A percentile compares a stretch with the other conserved stretches of the same genome.
These are phyloP conservation scores for Polyommatus iphigenia DNA, from an alignment of 2,888 invertebrate species.

Conservation along the genomic window DNA sequence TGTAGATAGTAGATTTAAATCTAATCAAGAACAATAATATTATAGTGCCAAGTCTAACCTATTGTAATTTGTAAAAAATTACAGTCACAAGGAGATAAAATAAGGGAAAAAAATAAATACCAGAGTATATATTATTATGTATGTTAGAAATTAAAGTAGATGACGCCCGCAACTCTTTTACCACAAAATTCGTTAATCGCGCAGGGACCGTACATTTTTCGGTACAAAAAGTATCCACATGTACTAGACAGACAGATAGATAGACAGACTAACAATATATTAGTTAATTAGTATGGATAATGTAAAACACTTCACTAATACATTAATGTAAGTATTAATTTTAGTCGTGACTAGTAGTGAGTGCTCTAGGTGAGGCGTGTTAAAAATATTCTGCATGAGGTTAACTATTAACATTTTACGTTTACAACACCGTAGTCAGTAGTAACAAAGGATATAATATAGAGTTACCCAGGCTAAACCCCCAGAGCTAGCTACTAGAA, in stretches of 20 bases:
- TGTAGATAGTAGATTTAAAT: not conserved
- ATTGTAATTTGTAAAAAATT: not conserved
- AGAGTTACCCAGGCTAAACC: too few species aligned
- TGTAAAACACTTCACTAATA: not conserved
- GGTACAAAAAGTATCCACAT: too few species aligned
- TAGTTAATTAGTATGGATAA: not conserved
- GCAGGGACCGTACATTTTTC: too few species aligned
- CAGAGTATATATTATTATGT: too few species aligned
- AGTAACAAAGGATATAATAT: too few species aligned
- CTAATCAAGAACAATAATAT: not conserved
- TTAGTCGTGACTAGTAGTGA: constrained; percentile 3
- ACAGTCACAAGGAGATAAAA: not conserved
- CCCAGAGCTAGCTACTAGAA: too few species aligned
- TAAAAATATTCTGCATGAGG: constrained; percentile 2
- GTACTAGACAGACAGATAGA: too few species aligned
- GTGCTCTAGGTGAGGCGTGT: not conserved
- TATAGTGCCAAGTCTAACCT: not conserved
- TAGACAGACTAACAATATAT: too few species aligned
- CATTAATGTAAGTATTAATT: not conserved
- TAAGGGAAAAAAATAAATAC: too few species aligned
- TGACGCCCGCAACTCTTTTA: too few species aligned
- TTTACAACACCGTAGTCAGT: not conserved
- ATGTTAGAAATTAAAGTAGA: too few species aligned
- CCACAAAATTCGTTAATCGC: too few species aligned
- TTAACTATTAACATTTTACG: not conserved